Evolutionary conservation across 1,140 invertebrate genomes (phyloP).

Genomic region (Drosophila kohkoa): DNA sequence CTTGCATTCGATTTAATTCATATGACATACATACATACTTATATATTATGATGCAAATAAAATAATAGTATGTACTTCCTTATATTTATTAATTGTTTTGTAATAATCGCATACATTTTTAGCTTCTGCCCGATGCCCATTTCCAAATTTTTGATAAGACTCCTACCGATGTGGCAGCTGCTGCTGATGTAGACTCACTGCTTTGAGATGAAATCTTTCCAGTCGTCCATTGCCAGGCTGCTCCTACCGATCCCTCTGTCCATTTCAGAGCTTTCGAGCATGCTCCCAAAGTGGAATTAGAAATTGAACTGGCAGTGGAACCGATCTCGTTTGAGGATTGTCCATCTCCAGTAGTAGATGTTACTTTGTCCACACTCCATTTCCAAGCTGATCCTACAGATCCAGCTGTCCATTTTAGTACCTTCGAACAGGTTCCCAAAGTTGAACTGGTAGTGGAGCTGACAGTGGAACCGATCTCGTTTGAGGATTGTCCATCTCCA

Average conservation of each 20-base stretch:
- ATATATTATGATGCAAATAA: too few species aligned
- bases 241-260: conserved; percentile 3
- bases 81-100: too few species aligned
- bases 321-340: background rate
- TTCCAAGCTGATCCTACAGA: conserved; percentile 2
- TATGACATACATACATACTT: too few species aligned
- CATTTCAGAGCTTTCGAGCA: background rate
- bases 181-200: background rate
- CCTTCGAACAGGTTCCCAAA: too few species aligned
- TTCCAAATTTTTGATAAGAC: conserved; percentile 18
- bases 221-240: conserved; percentile 13
- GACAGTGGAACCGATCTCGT: background rate
- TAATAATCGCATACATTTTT: background rate
- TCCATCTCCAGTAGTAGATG: background rate
- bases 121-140: conserved; percentile 12
- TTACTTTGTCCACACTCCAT: conserved; percentile 6
- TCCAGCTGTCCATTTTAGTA: too few species aligned
- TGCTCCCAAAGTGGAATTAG: background rate
- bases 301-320: background rate
- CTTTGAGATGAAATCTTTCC: too few species aligned
- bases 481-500: background rate
- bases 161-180: background rate
- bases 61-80: too few species aligned
- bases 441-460: too few species aligned
- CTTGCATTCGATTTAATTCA: too few species aligned